Evolutionary conservation across 2,797 vertebrate species (phyloP).

Genomic region (Girardinus metallicus): DNA sequence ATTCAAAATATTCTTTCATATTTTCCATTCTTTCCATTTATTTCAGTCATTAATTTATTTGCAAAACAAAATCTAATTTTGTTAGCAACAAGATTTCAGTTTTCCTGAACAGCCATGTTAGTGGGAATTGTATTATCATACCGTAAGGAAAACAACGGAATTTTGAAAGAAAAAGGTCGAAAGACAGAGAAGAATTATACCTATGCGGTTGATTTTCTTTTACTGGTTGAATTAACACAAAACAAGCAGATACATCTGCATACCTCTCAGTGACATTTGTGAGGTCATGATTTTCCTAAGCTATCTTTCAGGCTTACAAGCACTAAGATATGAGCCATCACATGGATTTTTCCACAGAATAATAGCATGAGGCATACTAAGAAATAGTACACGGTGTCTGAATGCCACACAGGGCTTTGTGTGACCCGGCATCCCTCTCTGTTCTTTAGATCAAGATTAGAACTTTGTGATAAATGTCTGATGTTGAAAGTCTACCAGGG

Average conservation of each 20-base stretch:
- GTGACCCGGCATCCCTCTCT: slow-evolving; percentile 36
- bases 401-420: slow-evolving; percentile 31
- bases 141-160: background rate
- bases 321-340: slow-evolving; percentile 46
- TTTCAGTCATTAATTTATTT: background rate
- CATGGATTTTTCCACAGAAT: slow-evolving; percentile 51
- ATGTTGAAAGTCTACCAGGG: slow-evolving; percentile 46
- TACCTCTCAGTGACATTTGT: background rate
- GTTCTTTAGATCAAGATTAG: slow-evolving; percentile 53
- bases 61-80: background rate
- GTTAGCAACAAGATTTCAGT: background rate
- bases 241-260: background rate
- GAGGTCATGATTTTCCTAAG: slow-evolving; percentile 20
- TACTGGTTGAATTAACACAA: background rate
- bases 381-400: slow-evolving; percentile 25
- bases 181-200: background rate
- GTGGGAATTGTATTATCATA: background rate
- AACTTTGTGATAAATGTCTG: slow-evolving; percentile 55
- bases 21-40: background rate
- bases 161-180: background rate
- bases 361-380: slow-evolving; percentile 38
- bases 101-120: background rate
- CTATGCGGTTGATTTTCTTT: background rate
- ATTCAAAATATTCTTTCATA: background rate
- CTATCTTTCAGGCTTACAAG: slow-evolving; percentile 42